Evolutionary conservation across 2,888 invertebrate genomes (phyloP).

Genomic region (Rotaria socialis): DNA sequence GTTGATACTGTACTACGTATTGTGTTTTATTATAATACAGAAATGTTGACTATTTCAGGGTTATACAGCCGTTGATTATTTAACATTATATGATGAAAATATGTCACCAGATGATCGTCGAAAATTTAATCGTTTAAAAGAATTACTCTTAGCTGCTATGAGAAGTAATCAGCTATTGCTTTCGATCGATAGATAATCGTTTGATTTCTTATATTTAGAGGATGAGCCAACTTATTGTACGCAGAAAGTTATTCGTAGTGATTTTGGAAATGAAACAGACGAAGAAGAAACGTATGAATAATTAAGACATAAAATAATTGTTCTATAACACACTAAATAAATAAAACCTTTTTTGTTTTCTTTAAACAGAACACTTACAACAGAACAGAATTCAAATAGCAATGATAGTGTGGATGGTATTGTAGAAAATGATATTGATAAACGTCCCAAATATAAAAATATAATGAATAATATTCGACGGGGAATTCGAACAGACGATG

Average conservation of each 20-base stretch:
- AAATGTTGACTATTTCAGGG: not conserved
- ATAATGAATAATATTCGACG: slow-evolving; percentile 32
- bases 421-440: not conserved
- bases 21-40: not conserved
- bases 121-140: slow-evolving; percentile 4
- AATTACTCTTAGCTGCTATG: not conserved
- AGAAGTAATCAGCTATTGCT: not conserved
- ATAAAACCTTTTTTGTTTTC: not conserved
- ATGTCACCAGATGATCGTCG: not conserved
- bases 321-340: too few relatives aligned
- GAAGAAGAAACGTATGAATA: not conserved
- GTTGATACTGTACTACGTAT: not conserved
- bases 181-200: not conserved
- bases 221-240: slow-evolving; percentile 1
- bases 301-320: not conserved
- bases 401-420: not conserved
- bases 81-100: not conserved
- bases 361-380: not conserved
- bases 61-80: slow-evolving; percentile 27
- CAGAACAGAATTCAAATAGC: not conserved
- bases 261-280: not conserved
- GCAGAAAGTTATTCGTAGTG: not conserved
- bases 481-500: slow-evolving; percentile 16
- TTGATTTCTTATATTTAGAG: not conserved
- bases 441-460: not conserved